phyloP scores from a whole-genome alignment of 2,113 vertebrate species.

The Chamaea fasciata region DNA sequence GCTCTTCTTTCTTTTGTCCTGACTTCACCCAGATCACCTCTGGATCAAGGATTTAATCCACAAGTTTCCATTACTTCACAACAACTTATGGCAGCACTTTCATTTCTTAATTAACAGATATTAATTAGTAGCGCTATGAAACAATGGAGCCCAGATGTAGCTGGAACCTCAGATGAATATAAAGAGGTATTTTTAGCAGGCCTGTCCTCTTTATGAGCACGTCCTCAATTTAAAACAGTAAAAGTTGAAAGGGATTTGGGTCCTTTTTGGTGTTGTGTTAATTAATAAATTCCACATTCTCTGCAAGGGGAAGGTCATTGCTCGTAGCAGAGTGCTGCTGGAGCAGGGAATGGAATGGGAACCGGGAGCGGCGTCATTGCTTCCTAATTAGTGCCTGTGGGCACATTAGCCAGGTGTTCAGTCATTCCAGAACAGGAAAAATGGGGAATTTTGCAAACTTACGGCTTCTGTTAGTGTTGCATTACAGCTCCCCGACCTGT shows the following conservation, averaged over 20 bases:
- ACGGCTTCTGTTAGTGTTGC: background rate
- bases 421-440: conserved; percentile 34
- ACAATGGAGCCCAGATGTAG: conserved; percentile 16
- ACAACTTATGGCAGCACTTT: background rate
- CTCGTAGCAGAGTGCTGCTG: conserved; percentile 27
- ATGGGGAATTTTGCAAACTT: background rate
- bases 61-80: background rate
- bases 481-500: background rate
- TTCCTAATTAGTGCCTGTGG: conserved; percentile 66
- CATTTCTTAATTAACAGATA: conserved; percentile 28
- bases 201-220: background rate
- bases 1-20: background rate
- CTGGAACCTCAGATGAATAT: background rate
- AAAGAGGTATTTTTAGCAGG: background rate
- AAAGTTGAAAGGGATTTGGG: background rate
- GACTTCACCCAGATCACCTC: background rate
- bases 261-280: conserved; percentile 35
- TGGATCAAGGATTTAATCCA: background rate
- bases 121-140: background rate
- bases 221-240: background rate
- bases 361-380: background rate
- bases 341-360: conserved; percentile 49
- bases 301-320: conserved; percentile 51
- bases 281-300: conserved; percentile 56
- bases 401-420: conserved; percentile 73